Conservation (phyloP, 2,797 vertebrate species). For the Microhierax caerulescens region DNA sequence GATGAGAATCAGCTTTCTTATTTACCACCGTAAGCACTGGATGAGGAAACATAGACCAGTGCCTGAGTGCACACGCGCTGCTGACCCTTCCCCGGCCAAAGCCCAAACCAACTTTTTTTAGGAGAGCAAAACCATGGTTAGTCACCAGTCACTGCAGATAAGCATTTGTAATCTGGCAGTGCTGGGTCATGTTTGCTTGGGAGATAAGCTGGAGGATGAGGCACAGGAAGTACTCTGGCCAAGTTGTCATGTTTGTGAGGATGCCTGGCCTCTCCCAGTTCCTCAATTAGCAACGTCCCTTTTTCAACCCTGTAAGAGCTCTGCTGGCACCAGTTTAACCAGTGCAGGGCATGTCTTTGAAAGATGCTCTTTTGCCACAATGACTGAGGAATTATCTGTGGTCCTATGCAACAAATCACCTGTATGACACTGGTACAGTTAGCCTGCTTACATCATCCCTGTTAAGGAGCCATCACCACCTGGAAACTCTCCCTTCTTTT, state of each 20-base stretch:
- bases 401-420: not conserved
- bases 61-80: not conserved
- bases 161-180: slow-evolving; percentile 28
- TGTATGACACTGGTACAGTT: not conserved
- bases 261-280: not conserved
- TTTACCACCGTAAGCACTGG: not conserved
- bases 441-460: not conserved
- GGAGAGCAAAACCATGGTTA: slow-evolving; percentile 10
- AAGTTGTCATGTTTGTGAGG: not conserved
- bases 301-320: not conserved
- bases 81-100: slow-evolving; percentile 1
- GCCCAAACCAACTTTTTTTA: slow-evolving; percentile 27
- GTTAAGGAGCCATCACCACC: not conserved
- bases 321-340: not conserved
- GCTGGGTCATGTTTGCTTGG: slow-evolving; percentile 41
- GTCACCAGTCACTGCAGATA: slow-evolving; percentile 37
- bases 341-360: not conserved
- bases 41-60: not conserved
- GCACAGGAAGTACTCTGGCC: slow-evolving; percentile 35
- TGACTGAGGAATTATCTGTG: not conserved
- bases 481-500: not conserved
- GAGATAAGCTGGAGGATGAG: slow-evolving; percentile 45
- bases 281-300: slow-evolving; percentile 8
- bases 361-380: not conserved
- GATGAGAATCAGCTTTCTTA: not conserved